phyloP scores from a whole-genome alignment of 2,113 vertebrate genomes.

The Clupea harengus region DNA sequence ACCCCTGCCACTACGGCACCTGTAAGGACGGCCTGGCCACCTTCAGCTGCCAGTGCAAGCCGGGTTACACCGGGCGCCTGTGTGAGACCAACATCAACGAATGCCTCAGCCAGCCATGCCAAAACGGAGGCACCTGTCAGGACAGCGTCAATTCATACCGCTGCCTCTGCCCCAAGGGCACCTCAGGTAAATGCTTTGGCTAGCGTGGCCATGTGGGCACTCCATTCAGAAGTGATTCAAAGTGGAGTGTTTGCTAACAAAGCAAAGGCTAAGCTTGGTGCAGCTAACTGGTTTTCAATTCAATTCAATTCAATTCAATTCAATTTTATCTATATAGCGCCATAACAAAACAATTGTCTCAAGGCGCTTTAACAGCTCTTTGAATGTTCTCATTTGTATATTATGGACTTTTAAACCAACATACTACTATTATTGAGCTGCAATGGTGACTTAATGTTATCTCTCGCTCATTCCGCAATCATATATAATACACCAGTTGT shows the following conservation, averaged over 20 bases:
- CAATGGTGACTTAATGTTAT: background rate
- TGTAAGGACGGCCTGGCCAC: slow-evolving; percentile 85
- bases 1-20: slow-evolving; percentile 89
- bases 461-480: background rate
- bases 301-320: too few species aligned
- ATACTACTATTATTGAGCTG: background rate
- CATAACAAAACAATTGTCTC: too few species aligned
- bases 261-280: too few species aligned
- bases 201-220: too few species aligned
- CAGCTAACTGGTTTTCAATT: too few species aligned
- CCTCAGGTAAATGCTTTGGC: slow-evolving; percentile 71
- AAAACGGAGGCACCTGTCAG: slow-evolving; percentile 88
- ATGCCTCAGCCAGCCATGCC: slow-evolving; percentile 91
- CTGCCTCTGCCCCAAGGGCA: slow-evolving; percentile 88
- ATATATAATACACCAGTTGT: background rate
- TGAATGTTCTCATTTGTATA: too few species aligned
- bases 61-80: slow-evolving; percentile 85
- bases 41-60: slow-evolving; percentile 84
- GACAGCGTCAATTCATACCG: slow-evolving; percentile 83
- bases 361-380: too few species aligned
- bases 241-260: too few species aligned
- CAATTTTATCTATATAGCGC: too few species aligned
- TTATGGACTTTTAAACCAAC: too few species aligned
- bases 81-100: slow-evolving; percentile 94
- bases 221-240: too few species aligned